Percentiles rank a stretch among this genome's conserved stretches.
phyloP scores from a whole-genome alignment of 1,140 invertebrate genomes.

The Camponotus floridanus region DNA sequence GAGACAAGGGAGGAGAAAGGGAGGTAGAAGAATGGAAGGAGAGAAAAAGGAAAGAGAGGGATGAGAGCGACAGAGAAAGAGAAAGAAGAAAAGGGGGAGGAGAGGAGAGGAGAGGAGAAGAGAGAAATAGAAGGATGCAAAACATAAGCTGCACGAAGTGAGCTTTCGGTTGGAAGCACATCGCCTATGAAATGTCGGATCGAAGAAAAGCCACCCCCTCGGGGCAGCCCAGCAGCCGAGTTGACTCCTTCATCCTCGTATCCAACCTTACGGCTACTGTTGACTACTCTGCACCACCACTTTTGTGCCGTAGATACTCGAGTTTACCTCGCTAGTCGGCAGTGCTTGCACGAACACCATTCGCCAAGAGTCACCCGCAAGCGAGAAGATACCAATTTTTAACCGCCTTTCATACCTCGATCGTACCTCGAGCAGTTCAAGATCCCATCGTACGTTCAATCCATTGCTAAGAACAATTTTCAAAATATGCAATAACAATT shows the following conservation, averaged over 20 bases:
- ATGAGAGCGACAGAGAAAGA: neutral
- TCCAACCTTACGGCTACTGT: constrained; percentile 50
- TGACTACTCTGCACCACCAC: constrained; percentile 38
- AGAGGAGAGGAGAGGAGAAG: neutral
- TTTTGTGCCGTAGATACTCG: constrained; percentile 73
- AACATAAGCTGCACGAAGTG: constrained; percentile 70
- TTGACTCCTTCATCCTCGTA: constrained; percentile 46
- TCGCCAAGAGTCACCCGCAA: constrained; percentile 82
- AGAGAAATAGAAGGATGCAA: neutral
- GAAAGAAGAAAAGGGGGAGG: neutral
- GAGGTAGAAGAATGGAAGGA: neutral
- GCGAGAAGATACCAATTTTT: constrained; percentile 80
- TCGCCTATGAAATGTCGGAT: constrained; percentile 81
- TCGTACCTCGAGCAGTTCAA: constrained; percentile 2
- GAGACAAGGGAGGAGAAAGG: neutral
- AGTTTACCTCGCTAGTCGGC: constrained; percentile 84
- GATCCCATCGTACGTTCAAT: neutral
- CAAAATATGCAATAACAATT: neutral
- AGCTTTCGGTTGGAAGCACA: constrained; percentile 60
- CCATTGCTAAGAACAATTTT: too few relatives aligned
- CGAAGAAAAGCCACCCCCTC: constrained; percentile 77
- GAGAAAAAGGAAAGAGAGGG: neutral
- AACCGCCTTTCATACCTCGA: constrained; percentile 52
- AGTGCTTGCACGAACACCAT: constrained; percentile 77
- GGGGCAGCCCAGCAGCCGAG: constrained; percentile 32